phyloP scores from a whole-genome alignment of 2,888 invertebrate genomes.

The Muscina levida region DNA sequence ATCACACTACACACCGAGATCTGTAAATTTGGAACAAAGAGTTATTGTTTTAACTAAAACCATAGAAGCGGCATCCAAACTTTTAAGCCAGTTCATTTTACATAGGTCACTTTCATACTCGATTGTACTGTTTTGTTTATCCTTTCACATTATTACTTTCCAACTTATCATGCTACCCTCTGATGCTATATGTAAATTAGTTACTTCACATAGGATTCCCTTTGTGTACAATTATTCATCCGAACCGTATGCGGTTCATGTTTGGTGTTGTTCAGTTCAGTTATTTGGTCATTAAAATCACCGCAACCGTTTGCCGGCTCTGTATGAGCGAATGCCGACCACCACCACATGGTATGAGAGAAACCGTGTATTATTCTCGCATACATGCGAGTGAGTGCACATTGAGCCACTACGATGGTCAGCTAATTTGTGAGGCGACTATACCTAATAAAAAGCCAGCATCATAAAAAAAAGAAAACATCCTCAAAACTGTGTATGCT shows the following conservation, averaged over 20 bases:
- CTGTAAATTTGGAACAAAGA: too few relatives aligned
- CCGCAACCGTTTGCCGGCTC: conserved; percentile 33
- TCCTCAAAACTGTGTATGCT: conserved; percentile 11
- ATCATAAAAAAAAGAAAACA: conserved; percentile 15
- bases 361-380: too few relatives aligned
- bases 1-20: too few relatives aligned
- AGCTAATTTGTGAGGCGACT: conserved; percentile 55
- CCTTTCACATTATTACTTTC: too few relatives aligned
- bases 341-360: too few relatives aligned
- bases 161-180: not conserved
- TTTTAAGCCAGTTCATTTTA: too few relatives aligned
- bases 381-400: not conserved
- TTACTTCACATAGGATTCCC: not conserved
- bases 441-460: conserved; percentile 7
- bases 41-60: too few relatives aligned
- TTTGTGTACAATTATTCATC: conserved; percentile 24
- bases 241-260: not conserved
- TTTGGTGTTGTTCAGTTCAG: not conserved
- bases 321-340: not conserved
- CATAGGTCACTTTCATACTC: too few relatives aligned
- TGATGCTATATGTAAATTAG: conserved; percentile 1
- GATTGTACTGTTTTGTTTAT: too few relatives aligned
- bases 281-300: conserved; percentile 55
- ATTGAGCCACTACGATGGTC: conserved; percentile 39
- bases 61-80: too few relatives aligned